phyloP scores from a whole-genome alignment of 2,888 invertebrate species.

The Punctoribates punctum region DNA sequence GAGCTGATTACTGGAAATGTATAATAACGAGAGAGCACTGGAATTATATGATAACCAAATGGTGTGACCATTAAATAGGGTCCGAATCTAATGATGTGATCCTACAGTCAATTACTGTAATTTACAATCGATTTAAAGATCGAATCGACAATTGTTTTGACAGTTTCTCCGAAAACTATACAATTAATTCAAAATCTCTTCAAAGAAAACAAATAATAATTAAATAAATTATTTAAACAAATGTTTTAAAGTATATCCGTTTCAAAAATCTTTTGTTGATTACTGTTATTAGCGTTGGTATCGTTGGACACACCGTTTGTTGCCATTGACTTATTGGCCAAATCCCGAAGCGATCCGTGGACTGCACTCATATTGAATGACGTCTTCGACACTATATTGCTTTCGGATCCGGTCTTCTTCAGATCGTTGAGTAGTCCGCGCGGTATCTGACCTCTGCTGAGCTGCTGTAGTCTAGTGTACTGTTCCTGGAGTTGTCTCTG shows the following conservation, averaged over 20 bases:
- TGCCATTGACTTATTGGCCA: constrained; percentile 30
- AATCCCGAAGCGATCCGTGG: constrained; percentile 50
- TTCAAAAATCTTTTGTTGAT: constrained; percentile 63
- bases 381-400: constrained; percentile 77
- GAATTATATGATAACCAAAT: too few relatives aligned
- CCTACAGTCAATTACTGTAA: too few relatives aligned
- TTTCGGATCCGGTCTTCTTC: constrained; percentile 84
- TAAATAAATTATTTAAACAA: background rate
- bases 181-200: background rate
- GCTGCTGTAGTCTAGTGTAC: constrained; percentile 79
- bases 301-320: constrained; percentile 42
- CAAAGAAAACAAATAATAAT: background rate
- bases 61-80: too few relatives aligned
- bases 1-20: too few relatives aligned
- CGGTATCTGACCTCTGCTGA: constrained; percentile 62
- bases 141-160: too few relatives aligned
- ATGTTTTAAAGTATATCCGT: constrained; percentile 75
- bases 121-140: too few relatives aligned
- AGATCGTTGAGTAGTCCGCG: constrained; percentile 56
- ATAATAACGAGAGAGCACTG: too few relatives aligned
- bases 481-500: constrained; percentile 86
- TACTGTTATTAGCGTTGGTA: constrained; percentile 39
- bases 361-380: constrained; percentile 61
- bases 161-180: background rate
- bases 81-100: too few relatives aligned